These are phyloP conservation scores for Aethes cnicana DNA, from an alignment of 2,888 invertebrate species.

Conservation along the genomic window DNA sequence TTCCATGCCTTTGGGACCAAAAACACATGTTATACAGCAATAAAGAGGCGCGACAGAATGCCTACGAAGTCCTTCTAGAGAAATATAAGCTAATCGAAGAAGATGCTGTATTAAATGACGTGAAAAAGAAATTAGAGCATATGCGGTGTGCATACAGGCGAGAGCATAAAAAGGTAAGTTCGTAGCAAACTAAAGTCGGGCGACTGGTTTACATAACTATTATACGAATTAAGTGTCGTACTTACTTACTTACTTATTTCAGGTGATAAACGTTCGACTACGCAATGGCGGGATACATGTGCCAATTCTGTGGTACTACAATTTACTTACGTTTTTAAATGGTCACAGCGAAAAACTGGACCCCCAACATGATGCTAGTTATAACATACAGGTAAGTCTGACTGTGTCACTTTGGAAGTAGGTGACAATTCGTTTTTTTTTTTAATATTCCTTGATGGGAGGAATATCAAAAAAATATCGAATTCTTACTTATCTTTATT, in stretches of 20 bases:
- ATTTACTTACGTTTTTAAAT: slow-evolving; percentile 34
- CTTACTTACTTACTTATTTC: slow-evolving; percentile 18
- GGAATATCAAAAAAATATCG: no score
- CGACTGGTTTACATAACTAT: no score
- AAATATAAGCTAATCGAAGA: slow-evolving; percentile 33
- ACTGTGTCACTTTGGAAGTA: no score
- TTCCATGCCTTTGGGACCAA: slow-evolving; percentile 41
- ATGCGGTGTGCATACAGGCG: slow-evolving; percentile 41
- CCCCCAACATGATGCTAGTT: no score
- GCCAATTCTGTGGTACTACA: slow-evolving; percentile 46
- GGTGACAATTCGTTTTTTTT: no score
- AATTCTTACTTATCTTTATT: no score
- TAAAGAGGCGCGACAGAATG: slow-evolving; percentile 30
- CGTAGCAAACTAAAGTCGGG: not conserved
- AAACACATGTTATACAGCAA: slow-evolving; percentile 34
- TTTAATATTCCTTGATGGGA: no score
- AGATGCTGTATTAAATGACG: slow-evolving; percentile 29
- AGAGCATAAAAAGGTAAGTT: slow-evolving; percentile 40
- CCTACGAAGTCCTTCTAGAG: slow-evolving; percentile 36
- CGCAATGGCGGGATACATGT: slow-evolving; percentile 25
- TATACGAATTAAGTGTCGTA: not conserved
- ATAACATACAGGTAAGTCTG: no score
- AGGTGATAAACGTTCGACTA: slow-evolving; percentile 32
- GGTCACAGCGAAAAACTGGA: no score
- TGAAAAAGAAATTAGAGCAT: slow-evolving; percentile 43